Conservation (phyloP, 2,888 invertebrate genomes). For the Quadriops clusia region DNA sequence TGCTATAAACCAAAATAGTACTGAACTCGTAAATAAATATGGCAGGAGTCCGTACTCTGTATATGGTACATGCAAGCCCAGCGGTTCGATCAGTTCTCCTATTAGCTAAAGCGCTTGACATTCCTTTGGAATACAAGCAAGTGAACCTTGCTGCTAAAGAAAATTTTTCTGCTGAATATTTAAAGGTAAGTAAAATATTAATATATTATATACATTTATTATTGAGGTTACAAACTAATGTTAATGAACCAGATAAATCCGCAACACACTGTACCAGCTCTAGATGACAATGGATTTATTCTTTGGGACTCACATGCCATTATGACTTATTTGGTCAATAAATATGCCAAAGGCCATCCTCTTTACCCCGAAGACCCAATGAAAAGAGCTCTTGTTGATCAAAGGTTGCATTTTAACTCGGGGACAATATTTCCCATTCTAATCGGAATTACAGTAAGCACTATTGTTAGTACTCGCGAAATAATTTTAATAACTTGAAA, state of each 20-base stretch:
- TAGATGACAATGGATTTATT: constrained; percentile 44
- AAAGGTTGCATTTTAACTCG: constrained; percentile 42
- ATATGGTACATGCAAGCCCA: constrained; percentile 26
- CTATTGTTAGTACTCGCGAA: no score
- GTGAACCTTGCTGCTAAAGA: constrained; percentile 32
- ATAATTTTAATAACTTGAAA: constrained; percentile 10
- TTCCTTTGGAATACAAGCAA: constrained; percentile 32
- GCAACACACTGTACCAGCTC: constrained; percentile 44
- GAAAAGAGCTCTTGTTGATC: constrained; percentile 42
- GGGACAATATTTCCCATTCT: constrained; percentile 39
- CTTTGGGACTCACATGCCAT: constrained; percentile 42
- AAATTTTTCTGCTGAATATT: constrained; percentile 34
- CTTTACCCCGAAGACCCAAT: constrained; percentile 45
- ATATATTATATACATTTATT: no score
- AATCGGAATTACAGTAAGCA: constrained; percentile 36
- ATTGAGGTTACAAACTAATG: no score
- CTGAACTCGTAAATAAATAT: constrained; percentile 19
- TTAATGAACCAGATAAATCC: constrained; percentile 52
- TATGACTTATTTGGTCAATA: constrained; percentile 38
- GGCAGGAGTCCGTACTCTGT: constrained; percentile 31
- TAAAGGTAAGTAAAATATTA: constrained; percentile 27
- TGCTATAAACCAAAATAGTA: no score
- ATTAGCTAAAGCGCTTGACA: constrained; percentile 31
- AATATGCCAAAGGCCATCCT: constrained; percentile 41
- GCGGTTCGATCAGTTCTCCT: constrained; percentile 34